Evolutionary conservation across 1,140 invertebrate genomes (phyloP), one percentile per base, ranked within the genome.

Genomic region (Euura saliciscinereae): DNA sequence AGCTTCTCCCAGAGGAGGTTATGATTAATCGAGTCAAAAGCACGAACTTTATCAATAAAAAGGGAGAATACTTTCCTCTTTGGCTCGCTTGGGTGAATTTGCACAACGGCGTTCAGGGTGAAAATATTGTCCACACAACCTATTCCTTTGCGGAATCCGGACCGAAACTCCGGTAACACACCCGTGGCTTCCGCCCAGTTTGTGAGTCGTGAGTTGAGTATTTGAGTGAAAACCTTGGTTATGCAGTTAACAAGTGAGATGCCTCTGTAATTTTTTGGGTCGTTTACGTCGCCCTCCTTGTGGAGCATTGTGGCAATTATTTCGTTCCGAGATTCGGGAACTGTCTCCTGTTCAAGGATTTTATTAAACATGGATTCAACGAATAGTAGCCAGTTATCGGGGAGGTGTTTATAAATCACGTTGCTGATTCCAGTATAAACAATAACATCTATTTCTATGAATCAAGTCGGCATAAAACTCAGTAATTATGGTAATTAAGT

Each of bases 221-320:
- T 11, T 59, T 73, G 71, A 0, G 71, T 73, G 5, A 73, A 69
- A 4, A 69, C 42, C 28, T 73, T 73, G 7, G 43, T 11, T 8
- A 73, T 43, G 7, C 44, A 68, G 45, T 73, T 73, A 6, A 72
- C 44, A 1, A 73, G 43, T n/a, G 67, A 68, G 7, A 73, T 73
- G 5, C 45, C 45, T 4, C 46, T 11, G 13, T 69, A 73, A 11
- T 73, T 73, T 11, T 45, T 8, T 7, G 46, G 65, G 28, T 72
- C 44, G 10, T 11, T 46, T 45, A 42, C 3, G 43, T 73, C 72
- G 11, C 72, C 72, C 13, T 69, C 68, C 44, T 69, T 73, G 44
- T 42, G 51, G 2, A 73, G 7, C 45, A 69, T 73, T 8, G 72
- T 69, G 2, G 68, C 67, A 44, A 42, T 8, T 6, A 64, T 51